Conservation (phyloP, 2,113 vertebrate genomes). For the Gymnorhina tibicen region DNA sequence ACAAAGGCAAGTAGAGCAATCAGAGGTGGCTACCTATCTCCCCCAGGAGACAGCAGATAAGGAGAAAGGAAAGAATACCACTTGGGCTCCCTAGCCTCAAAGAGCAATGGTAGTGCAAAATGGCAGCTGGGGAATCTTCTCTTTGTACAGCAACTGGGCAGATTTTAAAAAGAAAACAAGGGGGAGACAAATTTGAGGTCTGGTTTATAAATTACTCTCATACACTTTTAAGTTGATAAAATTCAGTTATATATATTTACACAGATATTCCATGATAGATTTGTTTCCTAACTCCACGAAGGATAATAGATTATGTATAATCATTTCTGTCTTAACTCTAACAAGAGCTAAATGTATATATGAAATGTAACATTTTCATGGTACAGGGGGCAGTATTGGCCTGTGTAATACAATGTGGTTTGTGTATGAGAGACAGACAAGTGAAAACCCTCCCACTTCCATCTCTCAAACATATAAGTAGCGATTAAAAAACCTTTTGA, state of each 20-base stretch:
- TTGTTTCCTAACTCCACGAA: not conserved
- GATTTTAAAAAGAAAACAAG: not conserved
- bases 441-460: not conserved
- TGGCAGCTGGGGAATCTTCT: not conserved
- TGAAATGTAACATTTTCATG: not conserved
- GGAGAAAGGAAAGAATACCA: not conserved
- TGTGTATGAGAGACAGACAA: not conserved
- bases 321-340: not conserved
- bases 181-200: fast-evolving
- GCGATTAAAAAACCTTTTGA: not conserved
- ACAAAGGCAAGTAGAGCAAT: not conserved
- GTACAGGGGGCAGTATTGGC: conserved; percentile 22
- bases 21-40: not conserved
- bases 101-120: not conserved
- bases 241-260: not conserved
- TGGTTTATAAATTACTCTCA: not conserved
- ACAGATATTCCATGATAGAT: not conserved
- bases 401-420: not conserved
- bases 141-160: not conserved
- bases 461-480: not conserved
- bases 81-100: not conserved
- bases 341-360: not conserved
- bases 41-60: not conserved
- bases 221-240: not conserved
- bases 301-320: not conserved